Base-by-base conservation (phyloP, 2,888 invertebrate genomes). In the Urechis unicinctus region DNA sequence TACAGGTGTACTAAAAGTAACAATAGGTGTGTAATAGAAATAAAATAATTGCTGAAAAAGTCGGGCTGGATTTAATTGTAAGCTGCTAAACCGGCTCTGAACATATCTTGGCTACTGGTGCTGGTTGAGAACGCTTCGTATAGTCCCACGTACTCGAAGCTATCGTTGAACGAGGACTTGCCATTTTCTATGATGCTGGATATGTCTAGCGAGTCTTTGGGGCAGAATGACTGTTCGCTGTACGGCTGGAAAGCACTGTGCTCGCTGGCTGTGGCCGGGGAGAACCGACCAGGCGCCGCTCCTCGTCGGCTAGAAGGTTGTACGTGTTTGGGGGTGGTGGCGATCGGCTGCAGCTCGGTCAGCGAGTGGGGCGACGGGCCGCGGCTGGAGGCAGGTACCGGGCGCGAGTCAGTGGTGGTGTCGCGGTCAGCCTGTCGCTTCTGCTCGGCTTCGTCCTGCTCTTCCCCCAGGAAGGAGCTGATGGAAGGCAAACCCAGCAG, bases 261-360 rank as follows among this genome's bases (percentile, higher is more conserved):
- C 9, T 9, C 9, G 9, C 9, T 17, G 17, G 36, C 36, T 17
- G 36, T 9, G 17, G 36, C 17, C 36, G 36, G 36, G 36, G 36
- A 36, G 36, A 36, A 13, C 9, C 17, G 9, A 9, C 17, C 9
- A 17, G 36, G 36, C n/a, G n/a, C n/a, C n/a, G n/a, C n/a, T n/a
- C n/a, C n/a, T n/a, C n/a, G n/a, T 13, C 36, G 36, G 9, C 17
- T 9, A 17, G 9, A 13, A 17, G 9, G 9, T 13, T 9, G 9
- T 17, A 17, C 36, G 9, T 36, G 36, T 36, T 9, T 9, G 17
- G 36, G 17, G 36, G 36, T 30, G 29, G 45, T 22, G 29, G 30
- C 45, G n/a, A 54, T 22, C 2, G 55, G 55, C 42, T 55, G 55
- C 4, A 55, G 50, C 31, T 55, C 55, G 44, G 45, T 43, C 28